phyloP scores from a whole-genome alignment of 2,888 invertebrate genomes.

The Stenurella melanura region DNA sequence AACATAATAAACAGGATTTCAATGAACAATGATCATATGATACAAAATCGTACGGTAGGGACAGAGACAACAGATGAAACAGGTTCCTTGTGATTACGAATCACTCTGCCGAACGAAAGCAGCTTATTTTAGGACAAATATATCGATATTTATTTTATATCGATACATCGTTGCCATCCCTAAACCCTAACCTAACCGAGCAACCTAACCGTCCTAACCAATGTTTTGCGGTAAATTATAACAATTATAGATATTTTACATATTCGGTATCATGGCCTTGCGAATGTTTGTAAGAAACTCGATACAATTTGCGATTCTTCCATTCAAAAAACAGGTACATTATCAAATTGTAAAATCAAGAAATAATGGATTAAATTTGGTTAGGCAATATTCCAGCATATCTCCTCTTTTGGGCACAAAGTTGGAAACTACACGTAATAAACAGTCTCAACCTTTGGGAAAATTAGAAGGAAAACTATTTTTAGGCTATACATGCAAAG shows the following conservation, averaged over 20 bases:
- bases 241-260: background rate
- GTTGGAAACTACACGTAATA: background rate
- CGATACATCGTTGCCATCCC: too few relatives aligned
- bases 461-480: slow-evolving; percentile 78
- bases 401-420: background rate
- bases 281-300: background rate
- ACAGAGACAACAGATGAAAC: too few relatives aligned
- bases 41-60: too few relatives aligned
- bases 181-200: too few relatives aligned
- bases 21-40: too few relatives aligned
- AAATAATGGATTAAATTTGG: background rate
- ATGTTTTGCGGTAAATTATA: too few relatives aligned
- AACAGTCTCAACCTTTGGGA: slow-evolving; percentile 58
- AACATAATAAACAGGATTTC: too few relatives aligned
- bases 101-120: too few relatives aligned
- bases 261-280: background rate
- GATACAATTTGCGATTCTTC: background rate
- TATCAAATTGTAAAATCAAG: background rate
- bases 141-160: too few relatives aligned
- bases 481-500: slow-evolving; percentile 91
- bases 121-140: too few relatives aligned
- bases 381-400: background rate
- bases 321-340: background rate
- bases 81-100: too few relatives aligned
- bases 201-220: too few relatives aligned